Evolutionary conservation across 2,797 vertebrate genomes (phyloP), one percentile per base, ranked within the genome.

Genomic region (Emys orbicularis): DNA sequence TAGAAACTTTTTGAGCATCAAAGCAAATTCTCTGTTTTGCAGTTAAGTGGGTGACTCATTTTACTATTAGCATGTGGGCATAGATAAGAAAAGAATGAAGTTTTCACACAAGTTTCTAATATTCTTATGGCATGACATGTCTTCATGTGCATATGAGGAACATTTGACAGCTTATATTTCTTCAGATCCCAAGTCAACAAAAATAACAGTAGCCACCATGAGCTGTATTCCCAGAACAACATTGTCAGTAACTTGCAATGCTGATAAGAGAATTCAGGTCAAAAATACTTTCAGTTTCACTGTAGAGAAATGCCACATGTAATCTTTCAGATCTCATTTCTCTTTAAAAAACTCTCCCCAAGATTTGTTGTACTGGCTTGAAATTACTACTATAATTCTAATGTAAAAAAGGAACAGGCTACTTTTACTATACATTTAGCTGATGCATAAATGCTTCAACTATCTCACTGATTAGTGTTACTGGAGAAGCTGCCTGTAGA

Each of bases 201-300:
- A 94, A 97, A 76, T 53, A 96, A 85, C 6, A 90, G 89, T 53
- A 89, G 90, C 25, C 47, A 92, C 82, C 95, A 84, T 89, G 54
- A 90, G 61, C 61, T 72, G 37, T 83, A 54, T 77, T 92, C 56
- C 87, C 94, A 79, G 79, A 92, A 87, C 79, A 96, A 76, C 85
- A 84, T 12, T 41, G n/a, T 49, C 61, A 79, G 29, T 82, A 96
- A 93, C 80, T 54, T 88, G 72, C 29, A 87, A 89, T 93, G 83
- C 15, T 90, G 50, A 65, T 11, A 0, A 29, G 37, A 92, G 74
- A 90, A 79, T 92, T 72, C 90, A 93, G 72, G 11, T 84, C 86
- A 93, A 89, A 52, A 18, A 34, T 18, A 19, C 41, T 57, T 31
- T 85, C 54, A 85, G 72, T 96, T 96, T 92, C 54, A 85, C 53